Conservation (phyloP, 2,797 vertebrate genomes). For the Alcedo atthis region DNA sequence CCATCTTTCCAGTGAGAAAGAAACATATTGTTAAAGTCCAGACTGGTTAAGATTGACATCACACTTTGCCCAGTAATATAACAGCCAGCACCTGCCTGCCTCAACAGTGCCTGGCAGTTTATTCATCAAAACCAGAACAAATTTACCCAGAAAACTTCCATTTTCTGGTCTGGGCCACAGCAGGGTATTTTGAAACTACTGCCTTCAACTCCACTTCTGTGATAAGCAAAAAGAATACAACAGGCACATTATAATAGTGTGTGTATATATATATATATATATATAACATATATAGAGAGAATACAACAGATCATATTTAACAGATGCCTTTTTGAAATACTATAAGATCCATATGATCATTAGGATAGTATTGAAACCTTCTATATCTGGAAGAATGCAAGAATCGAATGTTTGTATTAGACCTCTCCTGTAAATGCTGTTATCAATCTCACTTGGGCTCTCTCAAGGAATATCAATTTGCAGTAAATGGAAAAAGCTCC, state of each 20-base stretch:
- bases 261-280: too few species aligned
- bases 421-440: neutral
- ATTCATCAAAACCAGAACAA: neutral
- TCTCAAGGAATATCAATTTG: neutral
- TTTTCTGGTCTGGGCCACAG: neutral
- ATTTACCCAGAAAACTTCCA: neutral
- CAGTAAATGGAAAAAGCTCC: neutral
- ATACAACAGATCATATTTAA: neutral
- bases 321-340: neutral
- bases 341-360: neutral
- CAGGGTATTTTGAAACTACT: neutral
- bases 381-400: neutral
- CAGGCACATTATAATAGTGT: neutral
- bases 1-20: neutral
- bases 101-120: neutral
- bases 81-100: neutral
- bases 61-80: accelerated
- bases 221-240: neutral
- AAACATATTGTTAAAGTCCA: neutral
- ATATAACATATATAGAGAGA: too few species aligned
- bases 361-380: neutral
- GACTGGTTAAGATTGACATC: accelerated
- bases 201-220: neutral
- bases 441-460: neutral
- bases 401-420: neutral